Evolutionary conservation across 2,797 vertebrate species (phyloP).

Genomic region (Anomalospiza imberbis): DNA sequence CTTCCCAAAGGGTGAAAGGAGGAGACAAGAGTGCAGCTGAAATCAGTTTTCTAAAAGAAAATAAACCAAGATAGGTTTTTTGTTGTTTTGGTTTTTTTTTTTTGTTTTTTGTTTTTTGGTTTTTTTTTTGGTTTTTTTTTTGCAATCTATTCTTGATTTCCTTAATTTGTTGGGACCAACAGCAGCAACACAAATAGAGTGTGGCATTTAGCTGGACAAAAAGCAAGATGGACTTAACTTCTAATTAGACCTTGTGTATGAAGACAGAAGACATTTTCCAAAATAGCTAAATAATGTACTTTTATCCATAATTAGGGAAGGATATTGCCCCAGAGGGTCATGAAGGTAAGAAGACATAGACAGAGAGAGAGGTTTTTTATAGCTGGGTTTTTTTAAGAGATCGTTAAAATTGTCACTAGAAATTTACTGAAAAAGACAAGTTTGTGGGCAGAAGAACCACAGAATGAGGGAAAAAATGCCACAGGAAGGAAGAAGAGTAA

Average conservation of each 20-base stretch:
- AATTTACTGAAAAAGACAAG: conserved; percentile 47
- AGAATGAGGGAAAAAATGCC: conserved; percentile 38
- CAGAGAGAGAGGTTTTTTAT: not conserved
- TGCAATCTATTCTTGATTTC: not conserved
- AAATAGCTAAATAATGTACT: not conserved
- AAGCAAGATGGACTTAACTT: not conserved
- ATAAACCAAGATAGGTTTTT: not conserved
- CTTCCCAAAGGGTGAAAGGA: not conserved
- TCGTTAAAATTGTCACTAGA: not conserved
- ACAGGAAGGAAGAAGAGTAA: conserved; percentile 63
- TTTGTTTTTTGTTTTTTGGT: no score
- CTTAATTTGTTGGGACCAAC: not conserved
- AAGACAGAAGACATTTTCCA: not conserved
- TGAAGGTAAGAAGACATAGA: not conserved
- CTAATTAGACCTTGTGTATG: not conserved
- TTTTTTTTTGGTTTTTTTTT: not conserved
- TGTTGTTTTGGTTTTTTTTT: not conserved
- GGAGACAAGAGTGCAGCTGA: not conserved
- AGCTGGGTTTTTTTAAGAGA: not conserved
- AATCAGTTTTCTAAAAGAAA: not conserved
- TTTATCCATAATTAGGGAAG: not conserved
- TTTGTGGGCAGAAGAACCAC: conserved; percentile 46
- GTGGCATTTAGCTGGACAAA: conserved; percentile 14
- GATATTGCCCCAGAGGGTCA: not conserved
- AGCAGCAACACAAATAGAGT: not conserved